Base-by-base conservation (phyloP, 1,140 invertebrate species). In the Mactra quadrangularis region DNA sequence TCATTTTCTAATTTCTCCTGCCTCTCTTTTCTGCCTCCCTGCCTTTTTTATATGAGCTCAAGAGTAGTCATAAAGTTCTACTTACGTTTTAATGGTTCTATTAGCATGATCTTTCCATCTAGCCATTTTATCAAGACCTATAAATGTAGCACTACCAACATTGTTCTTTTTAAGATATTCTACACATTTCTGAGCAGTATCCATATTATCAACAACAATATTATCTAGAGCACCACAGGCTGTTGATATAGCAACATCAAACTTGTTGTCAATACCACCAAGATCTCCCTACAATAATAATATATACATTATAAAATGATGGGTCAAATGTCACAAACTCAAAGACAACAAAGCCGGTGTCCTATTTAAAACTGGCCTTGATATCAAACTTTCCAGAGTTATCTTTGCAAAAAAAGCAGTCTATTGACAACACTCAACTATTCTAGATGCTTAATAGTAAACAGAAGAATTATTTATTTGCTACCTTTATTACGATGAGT, bases 211-310 rank as follows among this genome's bases (percentile, higher is more conserved):
- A 0, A 98, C 97, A 0, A 99, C 96, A 83, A 99, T 97, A 88
- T 98, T 96, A 89, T 99, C 98, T 0, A 99, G 91, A 45, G 88
- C 81, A 0, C 97, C 96, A 92, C 97, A 99, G 17, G 97, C 97
- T 0, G 98, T 99, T 0, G 98, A 99, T 86, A 99, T 95, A 0
- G 98, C 99, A 0, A 99, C 95, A 91, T 99, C 98, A 93, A 98
- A 99, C 93, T 98, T 98, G 29, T 94, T 93, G 93, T 99, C 97
- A 87, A 99, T 99, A 0, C 95, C 97, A 45, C 98, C 99, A n/a
- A 99, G 94, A 92, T 99, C 98, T 60, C 98, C 98, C 96, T 97
- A 62, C 19, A 78, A 71, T 45, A n/a, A n/a, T n/a, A n/a, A 72
- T 55, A 62, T 22, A 6, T 19, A 59, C 55, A 6, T n/a, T 29